A percentile compares a stretch with the other conserved stretches of the same genome.
phyloP scores from a whole-genome alignment of 1,140 invertebrate genomes.

The Neodiprion pinetum region DNA sequence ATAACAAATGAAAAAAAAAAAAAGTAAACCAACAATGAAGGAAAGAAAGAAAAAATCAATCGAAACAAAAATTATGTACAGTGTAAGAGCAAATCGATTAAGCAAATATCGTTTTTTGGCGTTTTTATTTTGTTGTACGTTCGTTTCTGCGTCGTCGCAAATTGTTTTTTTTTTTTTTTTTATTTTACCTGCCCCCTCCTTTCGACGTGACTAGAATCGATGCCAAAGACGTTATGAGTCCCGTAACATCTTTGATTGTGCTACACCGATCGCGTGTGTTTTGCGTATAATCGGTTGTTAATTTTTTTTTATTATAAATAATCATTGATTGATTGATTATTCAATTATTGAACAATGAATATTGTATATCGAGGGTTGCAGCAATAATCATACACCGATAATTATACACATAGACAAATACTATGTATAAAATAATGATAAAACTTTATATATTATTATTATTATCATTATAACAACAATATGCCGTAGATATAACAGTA shows the following conservation, averaged over 20 bases:
- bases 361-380: not conserved
- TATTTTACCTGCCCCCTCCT: too few species aligned
- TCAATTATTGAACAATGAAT: not conserved
- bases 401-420: too few species aligned
- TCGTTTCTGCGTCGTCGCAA: too few species aligned
- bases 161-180: too few species aligned
- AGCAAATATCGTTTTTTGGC: too few species aligned
- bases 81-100: too few species aligned
- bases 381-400: not conserved
- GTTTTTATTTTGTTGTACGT: too few species aligned
- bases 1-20: not conserved
- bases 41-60: not conserved
- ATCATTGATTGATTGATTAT: not conserved
- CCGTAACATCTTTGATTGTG: conserved; percentile 4
- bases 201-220: too few species aligned
- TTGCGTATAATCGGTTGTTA: too few species aligned
- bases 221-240: not conserved
- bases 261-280: not conserved
- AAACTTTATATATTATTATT: not conserved
- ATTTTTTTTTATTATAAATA: too few species aligned
- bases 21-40: not conserved
- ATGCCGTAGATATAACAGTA: not conserved
- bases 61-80: too few species aligned
- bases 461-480: not conserved
- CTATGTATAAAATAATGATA: not conserved